Conservation (phyloP, 2,113 vertebrate genomes). For the Urocynchramus pylzowi region DNA sequence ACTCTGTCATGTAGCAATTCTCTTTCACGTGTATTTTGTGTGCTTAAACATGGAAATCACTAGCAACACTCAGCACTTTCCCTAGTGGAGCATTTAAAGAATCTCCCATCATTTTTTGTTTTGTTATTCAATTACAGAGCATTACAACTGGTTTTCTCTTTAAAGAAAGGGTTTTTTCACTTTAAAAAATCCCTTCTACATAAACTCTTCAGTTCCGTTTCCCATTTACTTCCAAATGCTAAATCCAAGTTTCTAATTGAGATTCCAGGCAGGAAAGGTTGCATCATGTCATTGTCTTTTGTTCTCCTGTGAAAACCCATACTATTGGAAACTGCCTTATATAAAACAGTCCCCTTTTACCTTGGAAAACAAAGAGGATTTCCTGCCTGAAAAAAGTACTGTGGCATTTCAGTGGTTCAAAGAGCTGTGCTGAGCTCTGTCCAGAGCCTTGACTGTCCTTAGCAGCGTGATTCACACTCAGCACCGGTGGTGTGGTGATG, state of each 20-base stretch:
- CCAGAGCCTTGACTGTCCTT: background rate
- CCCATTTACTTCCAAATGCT: background rate
- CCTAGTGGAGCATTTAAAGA: background rate
- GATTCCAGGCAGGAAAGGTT: conserved; percentile 54
- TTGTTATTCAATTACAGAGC: background rate
- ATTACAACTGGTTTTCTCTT: background rate
- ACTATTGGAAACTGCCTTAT: background rate
- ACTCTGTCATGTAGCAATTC: background rate
- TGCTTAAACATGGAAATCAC: background rate
- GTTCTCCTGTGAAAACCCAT: conserved; percentile 29
- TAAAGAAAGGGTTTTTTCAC: background rate
- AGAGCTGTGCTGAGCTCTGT: background rate
- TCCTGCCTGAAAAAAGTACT: background rate
- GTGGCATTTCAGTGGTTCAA: background rate
- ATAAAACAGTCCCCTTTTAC: conserved; percentile 15
- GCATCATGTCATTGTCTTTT: conserved; percentile 36
- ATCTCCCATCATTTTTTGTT: background rate
- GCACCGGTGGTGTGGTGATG: background rate
- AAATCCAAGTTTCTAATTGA: conserved; percentile 48
- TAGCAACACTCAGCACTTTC: background rate
- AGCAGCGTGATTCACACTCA: accelerated
- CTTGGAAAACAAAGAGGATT: conserved; percentile 4
- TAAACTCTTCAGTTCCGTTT: background rate
- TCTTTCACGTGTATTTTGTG: background rate
- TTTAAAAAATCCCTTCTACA: background rate